Base-by-base conservation (phyloP, 2,797 vertebrate genomes). In the Rhinatrema bivittatum region DNA sequence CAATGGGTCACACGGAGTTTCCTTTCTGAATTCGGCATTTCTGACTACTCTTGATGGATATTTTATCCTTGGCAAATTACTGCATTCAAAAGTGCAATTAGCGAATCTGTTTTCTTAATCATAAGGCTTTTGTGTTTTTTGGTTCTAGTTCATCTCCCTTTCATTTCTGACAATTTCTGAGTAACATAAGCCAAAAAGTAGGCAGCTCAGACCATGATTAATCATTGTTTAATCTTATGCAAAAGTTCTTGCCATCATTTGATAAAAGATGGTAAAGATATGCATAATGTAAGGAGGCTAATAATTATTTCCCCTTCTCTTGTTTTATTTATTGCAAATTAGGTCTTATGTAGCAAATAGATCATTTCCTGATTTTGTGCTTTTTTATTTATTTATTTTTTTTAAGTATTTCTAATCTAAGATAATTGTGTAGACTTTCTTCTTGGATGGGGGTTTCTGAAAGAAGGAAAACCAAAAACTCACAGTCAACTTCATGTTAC, bases 81-180 rank as follows among this genome's bases (percentile, higher is more conserved):
- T 76, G 80, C 82, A 77, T 91, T 91, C 90, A 81, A 89, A 90
- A 87, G 80, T 74, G 66, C 87, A 97, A 94, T 95, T 94, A 93
- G 86, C 72, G 82, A 90, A 91, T 94, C 86, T 88, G 81, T 90
- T 93, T 91, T 89, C 82, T 90, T 93, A 91, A 94, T 94, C 86
- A 87, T 73, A 60, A 84, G 79, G 81, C 59, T 79, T 87, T 82
- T 56, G 65, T 78, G 72, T 59, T 59, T 72, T n/a, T 71, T 70
- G 62, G 63, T 72, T 67, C 60, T 52, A 55, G 47, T 71, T 65
- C 68, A 66, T 64, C 67, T 79, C 65, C 58, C 46, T 56, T 32
- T 61, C 53, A 39, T 39, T 56, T 42, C 59, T 63, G 54, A 46
- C 53, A 44, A 49, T 42, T 22, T 23, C 10, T 16, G 37, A 32